Base-by-base conservation (phyloP, 1,140 invertebrate species). In the Drosophila nigromelanica region DNA sequence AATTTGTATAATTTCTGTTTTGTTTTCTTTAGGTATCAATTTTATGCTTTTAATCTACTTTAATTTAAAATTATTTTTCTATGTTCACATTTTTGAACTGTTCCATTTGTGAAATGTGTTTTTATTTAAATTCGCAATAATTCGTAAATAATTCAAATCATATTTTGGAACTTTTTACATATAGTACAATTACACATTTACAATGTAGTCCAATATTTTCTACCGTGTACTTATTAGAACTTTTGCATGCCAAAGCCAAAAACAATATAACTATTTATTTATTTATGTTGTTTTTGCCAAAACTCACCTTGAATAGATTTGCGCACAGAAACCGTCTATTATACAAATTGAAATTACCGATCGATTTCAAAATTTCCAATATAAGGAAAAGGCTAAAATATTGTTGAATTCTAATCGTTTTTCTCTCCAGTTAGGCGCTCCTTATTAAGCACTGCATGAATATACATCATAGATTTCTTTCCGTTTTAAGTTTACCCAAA, bases 371-470 rank as follows among this genome's bases (percentile, higher is more conserved):
- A 50, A 50, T 33, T 14, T 1, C 3, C 3, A 15, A 8, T 50
- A 50, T 4, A 30, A 4, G 47, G 10, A 50, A 50, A 30, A 35
- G 47, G 14, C 10, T 5, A 33, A 8, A 37, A 12, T 3, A 54
- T 21, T 12, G 10, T 10, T 18, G 0, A 21, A 54, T 10, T 21
- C 15, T 5, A 11, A 14, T 35, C 8, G 37, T 39, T 24, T 40
- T 1, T 6, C 5, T n/a, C 50, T 48, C n/a, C 10, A 47, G 30
- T 47, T 18, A 48, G 52, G 39, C 39, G 4, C 4, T 35, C 14
- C 14, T 64, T 21, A 45, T n/a, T 14, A 43, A 43, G 69, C 69
- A 72, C 61, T 72, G 69, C 69, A 72, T 67, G 54, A 72, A 12
- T 37, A 60, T 21, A 48, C 63, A 14, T n/a, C 3, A 40, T 51